These are phyloP conservation scores for Pachliopta kotzebuea DNA, from an alignment of 2,888 invertebrate species.

Conservation along the genomic window DNA sequence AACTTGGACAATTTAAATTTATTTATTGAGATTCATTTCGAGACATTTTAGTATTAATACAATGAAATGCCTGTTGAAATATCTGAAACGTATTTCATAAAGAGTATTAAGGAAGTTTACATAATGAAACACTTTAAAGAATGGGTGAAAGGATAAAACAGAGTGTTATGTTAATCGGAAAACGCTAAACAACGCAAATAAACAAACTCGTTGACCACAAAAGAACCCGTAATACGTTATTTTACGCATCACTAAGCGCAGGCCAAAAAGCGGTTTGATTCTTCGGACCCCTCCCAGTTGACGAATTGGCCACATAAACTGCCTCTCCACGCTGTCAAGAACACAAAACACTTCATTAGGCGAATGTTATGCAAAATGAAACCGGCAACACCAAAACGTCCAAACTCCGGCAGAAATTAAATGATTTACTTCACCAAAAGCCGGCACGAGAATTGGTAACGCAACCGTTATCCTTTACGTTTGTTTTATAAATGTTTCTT, in stretches of 20 bases:
- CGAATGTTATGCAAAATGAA: slow-evolving; percentile 37
- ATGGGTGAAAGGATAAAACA: too few relatives aligned
- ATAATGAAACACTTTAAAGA: too few relatives aligned
- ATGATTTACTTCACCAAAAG: slow-evolving; percentile 11
- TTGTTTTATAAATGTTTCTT: neutral
- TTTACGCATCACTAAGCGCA: slow-evolving; percentile 48
- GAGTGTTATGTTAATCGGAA: too few relatives aligned
- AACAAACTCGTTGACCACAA: slow-evolving; percentile 47
- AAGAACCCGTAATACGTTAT: slow-evolving; percentile 60
- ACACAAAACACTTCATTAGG: slow-evolving; percentile 42
- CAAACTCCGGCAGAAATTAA: slow-evolving; percentile 28
- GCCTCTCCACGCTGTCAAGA: slow-evolving; percentile 50
- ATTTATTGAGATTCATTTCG: too few relatives aligned
- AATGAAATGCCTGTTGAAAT: too few relatives aligned
- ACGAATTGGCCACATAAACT: slow-evolving; percentile 41
- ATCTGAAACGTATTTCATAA: too few relatives aligned
- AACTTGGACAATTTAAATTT: too few relatives aligned
- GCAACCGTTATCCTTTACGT: slow-evolving; percentile 8
- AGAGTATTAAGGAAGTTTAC: too few relatives aligned
- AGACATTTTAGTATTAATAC: too few relatives aligned
- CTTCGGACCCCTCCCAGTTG: slow-evolving; percentile 36
- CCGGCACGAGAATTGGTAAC: neutral
- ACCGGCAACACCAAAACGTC: slow-evolving; percentile 36
- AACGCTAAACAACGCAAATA: slow-evolving; percentile 32
- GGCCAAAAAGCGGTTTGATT: slow-evolving; percentile 51